These are phyloP conservation scores for Melolontha melolontha DNA, from an alignment of 2,888 invertebrate genomes.

Conservation along the genomic window DNA sequence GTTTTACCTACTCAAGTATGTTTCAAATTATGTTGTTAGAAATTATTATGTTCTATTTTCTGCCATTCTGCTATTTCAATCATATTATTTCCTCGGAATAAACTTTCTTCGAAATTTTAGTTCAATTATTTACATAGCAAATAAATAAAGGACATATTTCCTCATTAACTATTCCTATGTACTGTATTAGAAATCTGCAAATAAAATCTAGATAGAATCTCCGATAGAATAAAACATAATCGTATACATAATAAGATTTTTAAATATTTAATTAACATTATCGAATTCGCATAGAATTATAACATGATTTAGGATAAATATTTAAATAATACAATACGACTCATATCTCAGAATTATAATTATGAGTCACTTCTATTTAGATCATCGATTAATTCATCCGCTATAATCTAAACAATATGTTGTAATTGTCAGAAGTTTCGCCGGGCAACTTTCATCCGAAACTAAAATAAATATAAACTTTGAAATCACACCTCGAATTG, in stretches of 20 bases:
- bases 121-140: no score
- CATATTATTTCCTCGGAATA: no score
- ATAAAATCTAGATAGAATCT: no score
- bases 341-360: not conserved
- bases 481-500: slow-evolving; percentile 14
- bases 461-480: slow-evolving; percentile 28
- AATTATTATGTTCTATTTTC: no score
- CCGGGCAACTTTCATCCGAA: slow-evolving; percentile 7
- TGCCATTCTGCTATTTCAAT: no score
- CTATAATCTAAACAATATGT: slow-evolving; percentile 3
- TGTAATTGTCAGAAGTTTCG: slow-evolving; percentile 15
- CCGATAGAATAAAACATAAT: not conserved
- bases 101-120: no score
- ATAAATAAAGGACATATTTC: no score
- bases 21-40: no score
- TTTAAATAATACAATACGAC: slow-evolving; percentile 23
- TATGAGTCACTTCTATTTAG: slow-evolving; percentile 19
- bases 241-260: not conserved
- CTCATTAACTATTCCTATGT: no score
- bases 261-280: slow-evolving; percentile 11
- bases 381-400: slow-evolving; percentile 13
- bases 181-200: no score
- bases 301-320: slow-evolving; percentile 24
- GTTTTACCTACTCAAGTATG: no score
- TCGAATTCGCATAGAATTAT: slow-evolving; percentile 1